phyloP scores from a whole-genome alignment of 2,797 vertebrate genomes.

The Onychomys leucogaster region DNA sequence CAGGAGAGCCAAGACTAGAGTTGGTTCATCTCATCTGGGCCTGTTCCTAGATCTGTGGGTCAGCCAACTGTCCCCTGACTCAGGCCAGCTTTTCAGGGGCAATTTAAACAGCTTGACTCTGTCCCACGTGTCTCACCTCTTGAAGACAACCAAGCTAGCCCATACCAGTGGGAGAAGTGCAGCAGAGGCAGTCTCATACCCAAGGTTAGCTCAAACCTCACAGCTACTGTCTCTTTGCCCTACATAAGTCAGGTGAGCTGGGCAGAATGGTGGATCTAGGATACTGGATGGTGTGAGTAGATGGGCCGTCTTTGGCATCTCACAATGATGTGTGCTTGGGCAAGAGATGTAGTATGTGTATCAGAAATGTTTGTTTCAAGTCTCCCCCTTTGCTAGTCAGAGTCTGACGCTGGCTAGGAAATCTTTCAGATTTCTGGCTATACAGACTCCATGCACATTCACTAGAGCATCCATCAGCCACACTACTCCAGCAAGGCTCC shows the following conservation, averaged over 20 bases:
- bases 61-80: background rate
- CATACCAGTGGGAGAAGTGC: accelerated
- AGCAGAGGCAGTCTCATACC: background rate
- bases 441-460: accelerated
- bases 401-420: background rate
- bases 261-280: background rate
- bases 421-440: background rate
- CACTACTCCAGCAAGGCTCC: no score
- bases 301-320: background rate
- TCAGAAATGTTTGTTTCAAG: background rate
- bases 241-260: background rate
- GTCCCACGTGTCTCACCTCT: background rate
- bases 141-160: background rate
- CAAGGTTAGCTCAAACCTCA: background rate
- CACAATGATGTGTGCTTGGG: background rate
- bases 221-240: background rate
- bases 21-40: background rate
- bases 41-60: background rate
- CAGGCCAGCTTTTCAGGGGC: background rate
- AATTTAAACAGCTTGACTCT: background rate
- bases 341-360: background rate
- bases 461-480: accelerated
- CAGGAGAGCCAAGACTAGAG: background rate
- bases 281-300: accelerated
- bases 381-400: background rate